A percentile compares a stretch with the other conserved stretches of the same genome.
Evolutionary conservation across 2,797 vertebrate genomes (phyloP).

Genomic region (Melanotaenia maccullochi): DNA sequence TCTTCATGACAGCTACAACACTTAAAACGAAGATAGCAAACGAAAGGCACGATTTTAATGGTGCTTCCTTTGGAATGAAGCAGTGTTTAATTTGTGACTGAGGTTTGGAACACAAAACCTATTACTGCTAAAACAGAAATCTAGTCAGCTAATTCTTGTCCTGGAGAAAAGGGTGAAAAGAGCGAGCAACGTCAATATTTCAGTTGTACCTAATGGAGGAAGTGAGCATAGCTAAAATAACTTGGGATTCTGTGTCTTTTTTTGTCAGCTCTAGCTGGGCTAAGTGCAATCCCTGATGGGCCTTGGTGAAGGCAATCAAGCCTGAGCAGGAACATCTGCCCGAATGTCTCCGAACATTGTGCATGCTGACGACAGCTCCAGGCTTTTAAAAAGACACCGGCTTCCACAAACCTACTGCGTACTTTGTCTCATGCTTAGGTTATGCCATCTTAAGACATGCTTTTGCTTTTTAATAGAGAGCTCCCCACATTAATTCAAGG

Average conservation of each 20-base stretch:
- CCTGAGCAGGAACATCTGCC: slow-evolving; percentile 77
- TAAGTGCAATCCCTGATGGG: slow-evolving; percentile 81
- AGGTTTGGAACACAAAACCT: background rate
- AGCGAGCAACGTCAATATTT: slow-evolving; percentile 75
- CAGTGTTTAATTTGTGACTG: slow-evolving; percentile 7
- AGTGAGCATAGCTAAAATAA: slow-evolving; percentile 72
- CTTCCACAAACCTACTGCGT: slow-evolving; percentile 43
- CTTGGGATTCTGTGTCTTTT: slow-evolving; percentile 48
- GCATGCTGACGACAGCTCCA: slow-evolving; percentile 72
- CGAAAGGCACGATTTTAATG: background rate
- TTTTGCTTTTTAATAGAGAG: slow-evolving; percentile 23
- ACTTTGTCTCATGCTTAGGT: slow-evolving; percentile 37
- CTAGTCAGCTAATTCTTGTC: slow-evolving; percentile 44
- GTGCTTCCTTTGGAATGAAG: background rate
- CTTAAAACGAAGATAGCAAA: background rate
- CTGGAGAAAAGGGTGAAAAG: slow-evolving; percentile 36
- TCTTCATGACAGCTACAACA: background rate
- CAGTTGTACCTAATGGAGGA: slow-evolving; percentile 67
- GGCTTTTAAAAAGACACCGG: slow-evolving; percentile 71
- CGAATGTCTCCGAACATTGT: slow-evolving; percentile 67
- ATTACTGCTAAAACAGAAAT: slow-evolving; percentile 31
- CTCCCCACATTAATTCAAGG: slow-evolving; percentile 24
- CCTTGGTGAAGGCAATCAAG: slow-evolving; percentile 69
- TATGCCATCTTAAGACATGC: slow-evolving; percentile 32
- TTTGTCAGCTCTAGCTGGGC: slow-evolving; percentile 52